Percentiles rank a stretch among this genome's conserved stretches.
These are phyloP conservation scores for Scaptomyza parva DNA, from an alignment of 2,888 invertebrate genomes.

Conservation along the genomic window DNA sequence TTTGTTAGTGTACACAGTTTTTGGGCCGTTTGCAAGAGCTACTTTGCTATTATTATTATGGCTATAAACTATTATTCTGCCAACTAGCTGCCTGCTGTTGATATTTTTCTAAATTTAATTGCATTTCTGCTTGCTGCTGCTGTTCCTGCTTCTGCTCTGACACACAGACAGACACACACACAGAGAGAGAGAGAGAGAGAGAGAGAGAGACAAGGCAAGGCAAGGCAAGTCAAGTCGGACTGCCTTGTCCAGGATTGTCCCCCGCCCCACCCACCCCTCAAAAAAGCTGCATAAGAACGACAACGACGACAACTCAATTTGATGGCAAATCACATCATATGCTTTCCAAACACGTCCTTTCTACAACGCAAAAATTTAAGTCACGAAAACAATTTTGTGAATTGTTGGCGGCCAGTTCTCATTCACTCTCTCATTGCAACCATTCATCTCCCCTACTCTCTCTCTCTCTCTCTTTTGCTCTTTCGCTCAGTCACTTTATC, in stretches of 20 bases:
- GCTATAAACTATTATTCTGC: constrained; percentile 75
- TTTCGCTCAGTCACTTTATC: background rate
- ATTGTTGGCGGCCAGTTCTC: constrained; percentile 80
- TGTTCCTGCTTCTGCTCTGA: no score
- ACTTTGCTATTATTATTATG: constrained; percentile 64
- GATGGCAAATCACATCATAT: constrained; percentile 85
- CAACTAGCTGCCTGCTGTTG: constrained; percentile 66
- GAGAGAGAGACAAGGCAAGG: constrained; percentile 3
- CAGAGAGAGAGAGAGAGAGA: no score
- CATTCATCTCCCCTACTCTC: background rate
- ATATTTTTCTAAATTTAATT: constrained; percentile 80
- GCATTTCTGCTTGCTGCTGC: constrained; percentile 66
- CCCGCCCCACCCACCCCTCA: background rate
- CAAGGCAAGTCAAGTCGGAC: constrained; percentile 1
- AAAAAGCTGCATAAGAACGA: constrained; percentile 11
- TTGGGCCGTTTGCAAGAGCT: constrained; percentile 48
- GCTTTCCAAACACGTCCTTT: constrained; percentile 84
- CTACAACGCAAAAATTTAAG: constrained; percentile 83
- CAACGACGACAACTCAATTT: constrained; percentile 81
- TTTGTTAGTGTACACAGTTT: constrained; percentile 9
- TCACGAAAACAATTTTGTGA: constrained; percentile 85
- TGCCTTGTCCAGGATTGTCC: constrained; percentile 20
- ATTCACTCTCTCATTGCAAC: constrained; percentile 40
- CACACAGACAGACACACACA: constrained; percentile 5
- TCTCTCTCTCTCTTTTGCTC: background rate